Conservation (phyloP, 2,888 invertebrate species). For the Nephrotoma guestfalica region DNA sequence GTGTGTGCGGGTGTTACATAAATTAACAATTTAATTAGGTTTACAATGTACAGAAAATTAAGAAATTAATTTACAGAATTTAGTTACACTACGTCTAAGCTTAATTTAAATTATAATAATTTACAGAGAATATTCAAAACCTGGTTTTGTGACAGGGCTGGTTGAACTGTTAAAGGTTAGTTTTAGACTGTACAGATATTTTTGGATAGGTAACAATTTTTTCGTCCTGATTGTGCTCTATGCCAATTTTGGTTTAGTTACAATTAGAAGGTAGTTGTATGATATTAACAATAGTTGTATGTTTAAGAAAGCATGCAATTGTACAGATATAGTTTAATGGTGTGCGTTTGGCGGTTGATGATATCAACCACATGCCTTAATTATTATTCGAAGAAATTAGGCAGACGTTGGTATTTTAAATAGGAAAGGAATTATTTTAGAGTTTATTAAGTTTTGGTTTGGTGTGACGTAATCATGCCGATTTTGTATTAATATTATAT, state of each 20-base stretch:
- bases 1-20: neutral
- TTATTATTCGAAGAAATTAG: neutral
- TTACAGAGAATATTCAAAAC: neutral
- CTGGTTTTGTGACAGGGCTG: neutral
- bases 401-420: neutral
- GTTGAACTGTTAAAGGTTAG: neutral
- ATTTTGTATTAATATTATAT: neutral
- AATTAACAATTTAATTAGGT: neutral
- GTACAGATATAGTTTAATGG: neutral
- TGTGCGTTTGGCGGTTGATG: neutral
- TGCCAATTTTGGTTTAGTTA: neutral
- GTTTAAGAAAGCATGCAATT: neutral
- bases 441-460: neutral
- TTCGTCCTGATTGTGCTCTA: neutral
- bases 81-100: neutral
- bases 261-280: neutral
- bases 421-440: neutral
- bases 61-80: neutral
- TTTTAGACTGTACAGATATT: neutral
- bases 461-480: neutral
- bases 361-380: neutral
- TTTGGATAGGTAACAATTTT: neutral
- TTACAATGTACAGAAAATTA: neutral
- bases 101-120: neutral
- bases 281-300: neutral